Conservation (phyloP, 2,888 invertebrate species). For the Priocnemis perturbator region DNA sequence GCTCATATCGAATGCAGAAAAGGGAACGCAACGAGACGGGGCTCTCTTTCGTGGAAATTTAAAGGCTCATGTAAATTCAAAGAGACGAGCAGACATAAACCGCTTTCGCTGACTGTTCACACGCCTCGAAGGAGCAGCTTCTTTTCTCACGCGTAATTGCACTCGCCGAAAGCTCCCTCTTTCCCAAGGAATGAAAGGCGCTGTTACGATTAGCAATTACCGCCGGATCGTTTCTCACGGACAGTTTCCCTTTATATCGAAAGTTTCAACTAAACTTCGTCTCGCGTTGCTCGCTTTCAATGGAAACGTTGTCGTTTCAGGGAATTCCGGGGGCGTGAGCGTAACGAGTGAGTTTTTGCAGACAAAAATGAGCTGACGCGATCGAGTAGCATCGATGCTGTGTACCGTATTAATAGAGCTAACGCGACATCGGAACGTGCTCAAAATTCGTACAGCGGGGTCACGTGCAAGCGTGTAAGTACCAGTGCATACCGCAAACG, state of each 20-base stretch:
- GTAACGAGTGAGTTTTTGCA: not conserved
- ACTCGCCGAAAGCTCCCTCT: not conserved
- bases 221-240: not conserved
- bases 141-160: not conserved
- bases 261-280: not conserved
- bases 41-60: conserved; percentile 26
- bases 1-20: conserved; percentile 14
- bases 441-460: no score
- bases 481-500: no score
- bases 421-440: no score
- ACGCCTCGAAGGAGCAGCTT: conserved; percentile 13
- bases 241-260: no score
- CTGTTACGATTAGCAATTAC: not conserved
- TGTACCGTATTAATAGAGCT: no score
- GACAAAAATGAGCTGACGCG: not conserved
- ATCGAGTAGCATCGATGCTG: no score
- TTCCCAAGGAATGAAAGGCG: not conserved
- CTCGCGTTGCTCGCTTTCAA: not conserved
- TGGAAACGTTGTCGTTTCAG: not conserved
- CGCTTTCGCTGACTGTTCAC: conserved; percentile 14
- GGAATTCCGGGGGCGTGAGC: not conserved
- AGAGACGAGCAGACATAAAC: conserved; percentile 28
- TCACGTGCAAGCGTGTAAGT: no score
- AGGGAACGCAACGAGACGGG: conserved; percentile 7
- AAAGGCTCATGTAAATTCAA: conserved; percentile 40